These are phyloP conservation scores for Saxidomus purpurata DNA, from an alignment of 1,140 invertebrate genomes.

Conservation along the genomic window DNA sequence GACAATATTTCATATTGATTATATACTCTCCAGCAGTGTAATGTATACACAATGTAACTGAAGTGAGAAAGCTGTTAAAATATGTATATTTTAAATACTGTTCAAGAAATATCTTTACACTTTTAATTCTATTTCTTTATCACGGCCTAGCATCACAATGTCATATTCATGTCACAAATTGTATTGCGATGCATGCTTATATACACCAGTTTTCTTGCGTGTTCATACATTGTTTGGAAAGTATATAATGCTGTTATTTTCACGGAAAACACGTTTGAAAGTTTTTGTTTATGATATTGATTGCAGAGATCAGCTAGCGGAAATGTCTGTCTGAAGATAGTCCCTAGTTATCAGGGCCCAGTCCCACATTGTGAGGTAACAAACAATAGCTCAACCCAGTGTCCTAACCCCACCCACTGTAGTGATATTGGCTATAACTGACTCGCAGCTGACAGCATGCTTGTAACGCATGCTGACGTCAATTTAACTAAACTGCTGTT, in stretches of 20 bases:
- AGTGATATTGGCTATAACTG: neutral
- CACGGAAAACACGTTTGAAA: neutral
- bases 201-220: too few relatives aligned
- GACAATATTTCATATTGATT: neutral
- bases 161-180: too few relatives aligned
- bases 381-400: neutral
- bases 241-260: neutral
- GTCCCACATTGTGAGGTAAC: conserved; percentile 91
- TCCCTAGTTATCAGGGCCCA: conserved; percentile 98
- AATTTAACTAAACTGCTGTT: neutral
- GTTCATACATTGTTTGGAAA: conserved; percentile 2
- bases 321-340: conserved; percentile 99
- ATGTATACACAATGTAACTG: neutral
- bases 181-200: too few relatives aligned
- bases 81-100: too few relatives aligned
- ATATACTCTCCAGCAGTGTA: neutral
- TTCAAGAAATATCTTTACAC: too few relatives aligned
- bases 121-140: too few relatives aligned
- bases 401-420: conserved; percentile 24
- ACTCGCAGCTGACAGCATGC: neutral
- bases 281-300: neutral
- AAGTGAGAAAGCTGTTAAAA: too few relatives aligned
- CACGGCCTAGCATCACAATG: too few relatives aligned
- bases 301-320: conserved; percentile 98
- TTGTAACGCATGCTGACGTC: neutral